Percentiles rank a stretch among this genome's conserved stretches.
These are phyloP conservation scores for Ochotona princeps DNA, from an alignment of 2,113 vertebrate species.

Conservation along the genomic window DNA sequence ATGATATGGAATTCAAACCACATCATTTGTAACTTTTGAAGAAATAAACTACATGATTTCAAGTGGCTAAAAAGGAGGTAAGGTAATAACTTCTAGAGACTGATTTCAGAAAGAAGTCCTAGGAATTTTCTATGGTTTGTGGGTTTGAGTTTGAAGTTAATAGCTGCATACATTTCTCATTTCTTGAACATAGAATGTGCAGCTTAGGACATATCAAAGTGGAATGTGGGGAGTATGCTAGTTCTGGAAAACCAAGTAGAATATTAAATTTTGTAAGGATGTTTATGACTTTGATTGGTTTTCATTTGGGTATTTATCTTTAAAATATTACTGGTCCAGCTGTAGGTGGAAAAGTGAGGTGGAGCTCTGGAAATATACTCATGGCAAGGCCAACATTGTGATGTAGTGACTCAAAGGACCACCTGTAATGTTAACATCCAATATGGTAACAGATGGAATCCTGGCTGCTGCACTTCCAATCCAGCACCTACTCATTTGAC, in stretches of 20 bases:
- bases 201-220: neutral
- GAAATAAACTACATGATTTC: neutral
- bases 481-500: too few species aligned
- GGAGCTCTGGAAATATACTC: neutral
- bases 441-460: too few species aligned
- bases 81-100: neutral
- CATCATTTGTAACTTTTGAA: neutral
- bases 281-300: neutral
- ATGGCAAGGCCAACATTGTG: neutral
- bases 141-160: neutral
- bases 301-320: neutral
- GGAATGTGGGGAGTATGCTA: neutral
- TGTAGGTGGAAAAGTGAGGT: neutral
- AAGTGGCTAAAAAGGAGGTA: neutral
- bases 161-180: too few species aligned
- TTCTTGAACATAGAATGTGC: neutral
- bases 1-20: neutral
- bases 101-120: neutral
- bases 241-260: neutral
- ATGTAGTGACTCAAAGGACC: too few species aligned
- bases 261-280: neutral
- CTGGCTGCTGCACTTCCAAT: too few species aligned
- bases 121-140: rapidly evolving
- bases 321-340: neutral
- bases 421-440: too few species aligned